Conservation (phyloP, 2,888 invertebrate genomes). For the Axea sp. region DNA sequence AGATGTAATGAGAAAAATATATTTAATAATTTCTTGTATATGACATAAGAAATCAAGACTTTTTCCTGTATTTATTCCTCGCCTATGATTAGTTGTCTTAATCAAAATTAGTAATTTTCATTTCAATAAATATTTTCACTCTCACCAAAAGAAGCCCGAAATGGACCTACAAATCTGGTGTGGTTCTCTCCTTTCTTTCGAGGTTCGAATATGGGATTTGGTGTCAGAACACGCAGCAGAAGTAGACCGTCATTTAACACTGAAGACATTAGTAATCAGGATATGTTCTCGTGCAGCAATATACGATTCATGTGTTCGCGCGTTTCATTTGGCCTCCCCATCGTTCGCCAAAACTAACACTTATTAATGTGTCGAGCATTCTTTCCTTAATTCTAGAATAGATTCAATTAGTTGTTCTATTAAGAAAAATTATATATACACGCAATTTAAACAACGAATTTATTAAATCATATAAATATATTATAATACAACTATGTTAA, state of each 20-base stretch:
- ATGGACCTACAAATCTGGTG: slow-evolving; percentile 27
- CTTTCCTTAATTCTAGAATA: slow-evolving; percentile 12
- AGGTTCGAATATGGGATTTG: slow-evolving; percentile 60
- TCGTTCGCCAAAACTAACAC: slow-evolving; percentile 42
- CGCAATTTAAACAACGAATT: too few species aligned
- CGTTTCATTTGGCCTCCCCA: slow-evolving; percentile 50
- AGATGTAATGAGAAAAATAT: too few species aligned
- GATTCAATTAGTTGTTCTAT: too few species aligned
- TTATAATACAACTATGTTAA: too few species aligned
- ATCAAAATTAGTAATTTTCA: slow-evolving; percentile 30
- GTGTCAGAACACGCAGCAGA: slow-evolving; percentile 57
- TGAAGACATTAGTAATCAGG: slow-evolving; percentile 63
- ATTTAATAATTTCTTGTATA: too few species aligned
- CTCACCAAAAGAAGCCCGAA: slow-evolving; percentile 32
- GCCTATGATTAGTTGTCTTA: slow-evolving; percentile 17
- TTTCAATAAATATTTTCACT: slow-evolving; percentile 49
- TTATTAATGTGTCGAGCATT: slow-evolving; percentile 10
- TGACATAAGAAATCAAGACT: too few species aligned
- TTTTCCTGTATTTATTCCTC: slow-evolving; percentile 3
- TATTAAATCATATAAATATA: too few species aligned
- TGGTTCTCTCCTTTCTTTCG: slow-evolving; percentile 31
- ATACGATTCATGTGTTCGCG: slow-evolving; percentile 27
- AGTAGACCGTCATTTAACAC: slow-evolving; percentile 58
- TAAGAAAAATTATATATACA: too few species aligned
- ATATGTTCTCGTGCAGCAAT: slow-evolving; percentile 54